A percentile compares a stretch with the other conserved stretches of the same genome.
These are phyloP conservation scores for Numenius phaeopus DNA, from an alignment of 2,797 vertebrate species.

Conservation along the genomic window DNA sequence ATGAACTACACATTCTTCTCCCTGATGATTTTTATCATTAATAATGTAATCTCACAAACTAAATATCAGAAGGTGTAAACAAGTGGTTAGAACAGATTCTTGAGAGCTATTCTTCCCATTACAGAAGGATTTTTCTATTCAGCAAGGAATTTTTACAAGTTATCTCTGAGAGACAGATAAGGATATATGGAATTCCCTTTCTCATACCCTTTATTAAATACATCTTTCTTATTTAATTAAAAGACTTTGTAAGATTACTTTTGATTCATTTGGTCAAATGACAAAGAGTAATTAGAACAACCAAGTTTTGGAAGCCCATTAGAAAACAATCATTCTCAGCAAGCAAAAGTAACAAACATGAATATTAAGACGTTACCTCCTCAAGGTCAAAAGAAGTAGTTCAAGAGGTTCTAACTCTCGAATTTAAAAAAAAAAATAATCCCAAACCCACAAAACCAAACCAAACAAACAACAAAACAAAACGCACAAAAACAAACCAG, in stretches of 20 bases:
- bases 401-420: not conserved
- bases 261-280: constrained; percentile 52
- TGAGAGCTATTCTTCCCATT: constrained; percentile 14
- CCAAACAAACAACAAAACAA: not conserved
- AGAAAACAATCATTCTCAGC: constrained; percentile 40
- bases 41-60: constrained; percentile 22
- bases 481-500: not conserved
- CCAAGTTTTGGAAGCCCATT: not conserved
- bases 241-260: constrained; percentile 49
- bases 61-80: constrained; percentile 54
- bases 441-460: not conserved
- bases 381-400: constrained; percentile 19
- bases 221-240: constrained; percentile 70
- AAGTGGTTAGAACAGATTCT: constrained; percentile 51
- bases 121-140: constrained; percentile 20
- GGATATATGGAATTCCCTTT: constrained; percentile 34
- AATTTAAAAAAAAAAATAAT: not conserved
- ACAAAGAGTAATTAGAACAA: constrained; percentile 56
- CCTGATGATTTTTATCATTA: constrained; percentile 48
- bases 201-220: constrained; percentile 57
- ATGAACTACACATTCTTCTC: constrained; percentile 6
- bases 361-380: constrained; percentile 11
- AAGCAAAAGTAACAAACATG: constrained; percentile 28
- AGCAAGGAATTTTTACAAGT: constrained; percentile 59
- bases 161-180: constrained; percentile 54